These are phyloP conservation scores for Eulimnadia texana DNA, from an alignment of 1,140 invertebrate species.

Conservation along the genomic window DNA sequence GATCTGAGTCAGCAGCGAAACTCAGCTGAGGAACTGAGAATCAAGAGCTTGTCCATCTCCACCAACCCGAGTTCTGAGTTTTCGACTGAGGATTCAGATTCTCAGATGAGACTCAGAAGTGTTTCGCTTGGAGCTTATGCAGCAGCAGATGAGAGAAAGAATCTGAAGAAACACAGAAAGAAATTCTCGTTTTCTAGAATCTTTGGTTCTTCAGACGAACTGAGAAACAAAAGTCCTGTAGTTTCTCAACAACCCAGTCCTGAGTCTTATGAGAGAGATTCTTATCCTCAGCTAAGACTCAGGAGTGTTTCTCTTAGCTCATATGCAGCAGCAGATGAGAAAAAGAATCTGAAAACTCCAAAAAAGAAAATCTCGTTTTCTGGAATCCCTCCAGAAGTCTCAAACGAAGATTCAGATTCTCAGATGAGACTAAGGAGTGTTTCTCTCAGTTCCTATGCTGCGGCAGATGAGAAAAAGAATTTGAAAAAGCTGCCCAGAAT, in stretches of 20 bases:
- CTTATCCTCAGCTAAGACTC: neutral
- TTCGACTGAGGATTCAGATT: neutral
- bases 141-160: neutral
- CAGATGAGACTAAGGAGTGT: neutral
- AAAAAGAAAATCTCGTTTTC: neutral
- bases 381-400: neutral
- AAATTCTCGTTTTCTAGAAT: neutral
- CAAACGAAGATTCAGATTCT: neutral
- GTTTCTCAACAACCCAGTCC: neutral
- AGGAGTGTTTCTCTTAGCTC: neutral
- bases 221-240: neutral
- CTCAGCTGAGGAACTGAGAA: neutral
- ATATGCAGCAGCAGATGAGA: neutral
- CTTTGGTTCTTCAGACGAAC: too few species aligned
- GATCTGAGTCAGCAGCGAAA: neutral
- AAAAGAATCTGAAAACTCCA: neutral
- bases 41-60: neutral
- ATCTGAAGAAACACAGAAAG: neutral
- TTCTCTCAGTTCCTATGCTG: neutral
- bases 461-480: neutral
- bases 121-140: neutral
- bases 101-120: neutral
- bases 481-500: too few species aligned
- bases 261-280: neutral
- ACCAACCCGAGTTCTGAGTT: neutral